Evolutionary conservation across 2,888 invertebrate species (phyloP), one percentile per base, ranked within the genome.

Genomic region (Dione juno): DNA sequence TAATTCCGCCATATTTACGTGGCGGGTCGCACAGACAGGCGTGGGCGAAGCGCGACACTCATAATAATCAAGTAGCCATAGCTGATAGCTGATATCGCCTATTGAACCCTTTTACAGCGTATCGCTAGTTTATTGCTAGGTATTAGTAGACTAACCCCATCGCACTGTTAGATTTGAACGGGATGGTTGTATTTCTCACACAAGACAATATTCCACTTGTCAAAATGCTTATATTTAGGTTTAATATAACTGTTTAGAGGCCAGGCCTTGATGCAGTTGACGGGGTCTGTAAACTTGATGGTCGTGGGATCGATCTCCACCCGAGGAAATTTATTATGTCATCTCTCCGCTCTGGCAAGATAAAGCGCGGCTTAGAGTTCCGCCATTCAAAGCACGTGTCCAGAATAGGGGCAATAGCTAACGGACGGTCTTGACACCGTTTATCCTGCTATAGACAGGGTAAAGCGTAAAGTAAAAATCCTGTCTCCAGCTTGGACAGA

Each of bases 1-100:
- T 88, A 89, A 91, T 90, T 90, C 84, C 81, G 82, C 82, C 85
- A 88, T 89, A 90, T 89, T 89, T 90, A 90, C 88, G 88, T 85
- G 81, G 76, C 80, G 77, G 79, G 79, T 82, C 78, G 83, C 80
- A 81, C 81, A 80, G 77, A 73, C 69, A 61, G 75, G 78, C 78
- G 80, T 79, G 77, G 79, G 78, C 77, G 80, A 70, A 74, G 71
- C 72, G 76, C 80, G 81, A 86, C 85, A 83, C 80, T 80, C 80
- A 85, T 84, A 83, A 82, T 80, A 85, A 81, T 82, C 85, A 81
- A 81, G 80, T 81, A 77, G 82, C 84, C 84, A 81, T 79, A 79
- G 81, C 77, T 81, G 81, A 81, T 79, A 79, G 81, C 77, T 81
- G 81, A 77, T 85, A 81, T 82, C 81, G 73, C 75, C 75, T 77